Conservation (phyloP, 2,888 invertebrate genomes). For the Callosobruchus maculatus region DNA sequence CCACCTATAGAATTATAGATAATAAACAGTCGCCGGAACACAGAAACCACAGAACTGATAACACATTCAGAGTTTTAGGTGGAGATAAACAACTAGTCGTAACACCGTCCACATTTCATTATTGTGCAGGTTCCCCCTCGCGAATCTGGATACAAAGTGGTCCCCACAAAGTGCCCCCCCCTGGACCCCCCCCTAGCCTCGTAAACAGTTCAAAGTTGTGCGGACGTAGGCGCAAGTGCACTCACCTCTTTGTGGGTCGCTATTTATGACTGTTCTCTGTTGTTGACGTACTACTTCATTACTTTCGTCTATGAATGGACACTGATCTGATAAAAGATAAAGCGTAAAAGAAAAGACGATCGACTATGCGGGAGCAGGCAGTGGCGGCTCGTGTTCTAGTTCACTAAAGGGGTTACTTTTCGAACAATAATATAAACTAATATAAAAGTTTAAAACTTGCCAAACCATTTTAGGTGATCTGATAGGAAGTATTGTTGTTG, state of each 20-base stretch:
- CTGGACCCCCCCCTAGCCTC: too few species aligned
- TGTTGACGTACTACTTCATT: neutral
- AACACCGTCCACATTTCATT: neutral
- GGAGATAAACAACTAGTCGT: neutral
- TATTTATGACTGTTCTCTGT: neutral
- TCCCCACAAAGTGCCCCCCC: too few species aligned
- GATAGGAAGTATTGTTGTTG: too few species aligned
- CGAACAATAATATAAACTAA: too few species aligned
- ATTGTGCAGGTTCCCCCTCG: neutral
- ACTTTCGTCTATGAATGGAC: neutral
- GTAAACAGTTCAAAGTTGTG: neutral
- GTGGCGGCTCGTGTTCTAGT: too few species aligned
- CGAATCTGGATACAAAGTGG: neutral
- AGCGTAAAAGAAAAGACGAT: neutral
- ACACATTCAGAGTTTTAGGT: neutral
- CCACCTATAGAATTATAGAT: too few species aligned
- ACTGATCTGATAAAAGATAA: neutral
- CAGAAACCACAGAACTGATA: neutral
- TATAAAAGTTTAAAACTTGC: too few species aligned
- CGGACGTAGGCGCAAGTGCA: neutral
- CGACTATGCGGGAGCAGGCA: too few species aligned
- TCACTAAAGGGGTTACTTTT: too few species aligned
- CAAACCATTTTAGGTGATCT: too few species aligned
- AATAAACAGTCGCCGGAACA: neutral
- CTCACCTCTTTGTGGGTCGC: neutral